Base-by-base conservation (phyloP, 92 coral and sea anemone species). In the Nematostella vectensis region DNA sequence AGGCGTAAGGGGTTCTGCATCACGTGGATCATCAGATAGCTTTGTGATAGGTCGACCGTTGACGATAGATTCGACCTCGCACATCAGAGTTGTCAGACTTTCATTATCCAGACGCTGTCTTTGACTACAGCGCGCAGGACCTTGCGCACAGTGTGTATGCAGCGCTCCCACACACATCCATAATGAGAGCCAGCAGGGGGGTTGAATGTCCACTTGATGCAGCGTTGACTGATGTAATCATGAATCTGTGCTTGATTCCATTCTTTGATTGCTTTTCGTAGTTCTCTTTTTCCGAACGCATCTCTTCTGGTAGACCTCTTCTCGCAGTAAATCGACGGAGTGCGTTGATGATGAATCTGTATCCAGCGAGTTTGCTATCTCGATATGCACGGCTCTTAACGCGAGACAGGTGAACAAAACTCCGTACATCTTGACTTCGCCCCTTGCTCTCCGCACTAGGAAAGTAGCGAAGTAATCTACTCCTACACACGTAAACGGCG, bases 401-500 rank as follows among this genome's bases (percentile, higher is more conserved):
- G 40, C 47, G 25, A 63, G 37, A 29, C 68, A 63, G 19, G 70
- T 63, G 42, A 63, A 55, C 25, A 63, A 10, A 19, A 63, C 70
- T 16, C 70, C 70, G 44, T 63, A 63, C 19, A 63, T 27, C 47
- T 63, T 63, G 10, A 63, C 70, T 19, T 22, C 18, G 68, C 44
- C 17, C 37, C 67, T 24, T 20, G 43, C 70, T 26, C 68, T 33
- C 30, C 25, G 19, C 64, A 63, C 44, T 50, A 12, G 25, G 33
- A 55, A 53, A 12, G 70, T 63, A 21, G 64, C 70, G 54, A 63
- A 63, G 29, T 65, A 63, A 27, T 63, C 68, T 10, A 63, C 64
- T 12, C 70, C 70, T 8, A 45, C 28, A 51, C 26, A 63, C 23
- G 70, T 50, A 45, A 63, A 55, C 18, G 51, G 51, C 21, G 51